These are phyloP conservation scores for Pempheris klunzingeri DNA, from an alignment of 2,797 vertebrate species.

Conservation along the genomic window DNA sequence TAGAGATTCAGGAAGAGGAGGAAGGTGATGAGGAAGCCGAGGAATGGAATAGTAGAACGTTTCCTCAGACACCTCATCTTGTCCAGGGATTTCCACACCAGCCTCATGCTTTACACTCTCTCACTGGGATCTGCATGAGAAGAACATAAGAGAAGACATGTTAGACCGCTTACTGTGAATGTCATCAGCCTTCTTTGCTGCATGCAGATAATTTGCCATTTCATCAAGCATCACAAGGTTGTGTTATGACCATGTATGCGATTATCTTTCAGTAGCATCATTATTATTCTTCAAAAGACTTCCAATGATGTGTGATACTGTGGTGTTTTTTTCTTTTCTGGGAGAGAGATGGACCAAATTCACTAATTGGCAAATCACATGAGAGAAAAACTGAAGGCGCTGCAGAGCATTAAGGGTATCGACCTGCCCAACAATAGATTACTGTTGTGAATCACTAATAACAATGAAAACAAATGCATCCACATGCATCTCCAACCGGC, in stretches of 20 bases:
- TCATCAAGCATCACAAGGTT: conserved; percentile 26
- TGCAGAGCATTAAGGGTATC: conserved; percentile 14
- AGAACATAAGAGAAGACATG: conserved; percentile 3
- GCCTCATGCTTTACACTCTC: conserved; percentile 84
- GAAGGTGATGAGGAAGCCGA: conserved; percentile 94
- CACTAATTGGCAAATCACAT: conserved; percentile 11
- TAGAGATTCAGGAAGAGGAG: conserved; percentile 97
- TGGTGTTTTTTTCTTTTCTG: background rate
- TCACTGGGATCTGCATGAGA: conserved; percentile 74
- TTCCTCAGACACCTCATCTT: conserved; percentile 99
- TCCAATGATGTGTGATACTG: conserved; percentile 36
- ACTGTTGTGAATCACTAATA: conserved; percentile 20
- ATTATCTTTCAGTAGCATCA: conserved; percentile 41
- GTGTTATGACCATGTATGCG: conserved; percentile 4
- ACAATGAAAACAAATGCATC: conserved; percentile 2
- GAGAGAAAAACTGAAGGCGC: conserved; percentile 3
- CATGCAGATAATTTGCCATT: conserved; percentile 12
- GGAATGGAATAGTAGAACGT: conserved; percentile 93
- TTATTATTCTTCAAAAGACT: conserved; percentile 24
- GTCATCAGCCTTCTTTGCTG: background rate
- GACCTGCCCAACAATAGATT: conserved; percentile 14
- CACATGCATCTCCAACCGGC: too few species aligned
- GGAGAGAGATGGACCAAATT: conserved; percentile 10
- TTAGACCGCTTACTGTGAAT: conserved; percentile 22
- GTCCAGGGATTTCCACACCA: conserved; percentile 91